A percentile compares a stretch with the other conserved stretches of the same genome.
phyloP scores from a whole-genome alignment of 2,797 vertebrate genomes.

The Malacoctenus gilli region DNA sequence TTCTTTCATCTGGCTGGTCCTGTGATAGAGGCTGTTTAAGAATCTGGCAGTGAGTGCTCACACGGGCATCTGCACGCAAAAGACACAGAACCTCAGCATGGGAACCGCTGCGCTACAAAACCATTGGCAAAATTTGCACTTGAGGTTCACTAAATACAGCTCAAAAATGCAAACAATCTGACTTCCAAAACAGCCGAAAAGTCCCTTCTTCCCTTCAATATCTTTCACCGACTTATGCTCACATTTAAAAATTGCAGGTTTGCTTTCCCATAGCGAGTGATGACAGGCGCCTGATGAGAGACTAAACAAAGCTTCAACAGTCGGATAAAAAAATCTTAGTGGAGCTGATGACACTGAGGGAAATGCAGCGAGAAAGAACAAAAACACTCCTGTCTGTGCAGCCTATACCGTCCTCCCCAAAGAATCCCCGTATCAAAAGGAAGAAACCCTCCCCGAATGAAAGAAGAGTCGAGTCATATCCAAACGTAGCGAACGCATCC shows the following conservation, averaged over 20 bases:
- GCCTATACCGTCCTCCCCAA: constrained; percentile 1
- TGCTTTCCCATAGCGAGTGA: not conserved
- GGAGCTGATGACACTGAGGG: not conserved
- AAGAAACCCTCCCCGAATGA: constrained; percentile 26
- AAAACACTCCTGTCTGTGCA: not conserved
- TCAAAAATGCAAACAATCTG: no score
- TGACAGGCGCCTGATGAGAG: not conserved
- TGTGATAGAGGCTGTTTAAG: constrained; percentile 22
- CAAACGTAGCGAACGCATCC: constrained; percentile 5
- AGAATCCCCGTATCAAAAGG: constrained; percentile 10
- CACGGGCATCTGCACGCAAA: not conserved
- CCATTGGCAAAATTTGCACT: no score
- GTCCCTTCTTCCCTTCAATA: no score
- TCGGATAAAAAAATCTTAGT: not conserved
- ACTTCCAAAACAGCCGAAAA: no score
- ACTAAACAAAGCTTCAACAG: not conserved
- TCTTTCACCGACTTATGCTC: no score
- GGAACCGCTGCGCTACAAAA: no score
- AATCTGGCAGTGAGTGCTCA: constrained; percentile 3
- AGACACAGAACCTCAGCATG: not conserved
- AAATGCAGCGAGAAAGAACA: not conserved
- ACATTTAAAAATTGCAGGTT: not conserved
- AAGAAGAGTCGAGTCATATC: constrained; percentile 6
- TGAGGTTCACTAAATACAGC: no score
- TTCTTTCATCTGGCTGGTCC: constrained; percentile 33